A percentile compares a stretch with the other conserved stretches of the same genome.
Evolutionary conservation across 2,888 invertebrate genomes (phyloP).

Genomic region (Drosophila koepferae): DNA sequence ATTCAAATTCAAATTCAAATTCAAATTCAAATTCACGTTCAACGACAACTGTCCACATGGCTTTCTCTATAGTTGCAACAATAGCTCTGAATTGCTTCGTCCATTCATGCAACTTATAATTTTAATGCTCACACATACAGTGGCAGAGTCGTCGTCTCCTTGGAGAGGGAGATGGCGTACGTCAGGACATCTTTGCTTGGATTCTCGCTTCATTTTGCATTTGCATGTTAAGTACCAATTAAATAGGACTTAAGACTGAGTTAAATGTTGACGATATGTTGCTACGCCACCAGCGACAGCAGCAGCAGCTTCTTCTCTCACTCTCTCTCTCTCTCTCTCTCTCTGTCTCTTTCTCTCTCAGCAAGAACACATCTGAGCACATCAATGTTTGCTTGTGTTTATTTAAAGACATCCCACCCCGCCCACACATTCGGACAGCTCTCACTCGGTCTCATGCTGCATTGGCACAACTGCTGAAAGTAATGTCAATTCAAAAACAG

Average conservation of each 20-base stretch:
- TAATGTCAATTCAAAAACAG: background rate
- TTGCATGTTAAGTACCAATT: conserved; percentile 75
- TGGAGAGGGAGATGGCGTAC: conserved; percentile 8
- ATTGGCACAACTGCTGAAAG: background rate
- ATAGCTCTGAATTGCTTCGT: conserved; percentile 14
- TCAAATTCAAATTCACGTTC: background rate
- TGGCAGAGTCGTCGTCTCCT: background rate
- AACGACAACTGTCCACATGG: background rate
- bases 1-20: conserved; percentile 2
- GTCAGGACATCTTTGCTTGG: conserved; percentile 54
- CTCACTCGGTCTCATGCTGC: background rate
- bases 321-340: too few species aligned
- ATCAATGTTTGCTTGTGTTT: background rate
- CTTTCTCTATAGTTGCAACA: conserved; percentile 2
- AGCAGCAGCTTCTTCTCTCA: conserved; percentile 13
- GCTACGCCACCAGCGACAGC: conserved; percentile 42
- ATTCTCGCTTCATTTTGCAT: conserved; percentile 63
- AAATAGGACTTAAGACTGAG: conserved; percentile 69
- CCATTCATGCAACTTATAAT: conserved; percentile 8
- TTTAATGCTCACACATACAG: conserved; percentile 11
- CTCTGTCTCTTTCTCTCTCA: too few species aligned
- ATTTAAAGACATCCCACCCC: background rate
- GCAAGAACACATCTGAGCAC: too few species aligned
- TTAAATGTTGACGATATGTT: conserved; percentile 69
- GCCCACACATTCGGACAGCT: background rate